Evolutionary conservation across 1,140 invertebrate genomes (phyloP), one percentile per base, ranked within the genome.

Genomic region (Luehdorfia chinensis): DNA sequence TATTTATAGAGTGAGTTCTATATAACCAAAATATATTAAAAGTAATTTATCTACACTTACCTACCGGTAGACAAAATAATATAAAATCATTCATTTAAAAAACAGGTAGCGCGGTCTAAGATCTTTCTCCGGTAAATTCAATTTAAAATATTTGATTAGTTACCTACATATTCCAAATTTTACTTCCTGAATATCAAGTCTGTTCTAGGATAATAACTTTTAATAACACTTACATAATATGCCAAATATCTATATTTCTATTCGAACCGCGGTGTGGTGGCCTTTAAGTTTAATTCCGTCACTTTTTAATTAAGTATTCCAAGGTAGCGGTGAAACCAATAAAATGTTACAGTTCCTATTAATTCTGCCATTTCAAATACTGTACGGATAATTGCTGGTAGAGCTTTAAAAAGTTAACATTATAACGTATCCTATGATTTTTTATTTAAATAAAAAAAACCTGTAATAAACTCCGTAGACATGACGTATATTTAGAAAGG

Each of bases 281-380:
- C 34, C 18, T 50, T 57, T 52, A n/a, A n/a, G n/a, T n/a, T n/a
- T n/a, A 52, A 58, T 50, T 47, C 28, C 25, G 46, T 39, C 59
- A 58, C 55, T 59, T 61, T 68, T 72, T 61, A 68, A 72, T 68
- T 66, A 61, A 37, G 13, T 23, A 53, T 43, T 43, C 46, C 63
- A 68, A 72, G 68, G 68, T 50, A 54, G 53, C 28, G 54, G 37
- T 52, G 62, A 50, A 46, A 55, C 55, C 37, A 49, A 59, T 62
- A 52, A 68, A 59, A 64, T 60, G 51, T 47, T 64, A 59, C 55
- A 55, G 55, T 50, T 55, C 50, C 64, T 71, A 16, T 65, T 66
- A 52, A 46, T 52, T 54, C 46, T 49, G 47, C 51, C 54, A 58
- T 49, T 59, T 60, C 48, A 62, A 66, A 60, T 55, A 52, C 58